Evolutionary conservation across 2,797 vertebrate genomes (phyloP).

Genomic region (Mico argentatus): DNA sequence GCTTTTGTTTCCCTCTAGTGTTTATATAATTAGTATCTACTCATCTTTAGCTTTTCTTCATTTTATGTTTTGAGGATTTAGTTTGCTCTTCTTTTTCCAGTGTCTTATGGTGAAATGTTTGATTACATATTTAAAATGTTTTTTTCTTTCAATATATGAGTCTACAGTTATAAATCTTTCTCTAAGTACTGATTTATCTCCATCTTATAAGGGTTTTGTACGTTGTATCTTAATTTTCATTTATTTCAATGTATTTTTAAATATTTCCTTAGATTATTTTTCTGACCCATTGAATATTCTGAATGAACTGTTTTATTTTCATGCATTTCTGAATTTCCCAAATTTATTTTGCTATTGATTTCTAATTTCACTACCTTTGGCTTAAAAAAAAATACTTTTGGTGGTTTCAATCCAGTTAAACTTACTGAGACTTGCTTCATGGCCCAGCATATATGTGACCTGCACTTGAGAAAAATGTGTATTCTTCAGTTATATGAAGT

Average conservation of each 20-base stretch:
- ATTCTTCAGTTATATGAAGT: neutral
- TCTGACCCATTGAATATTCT: neutral
- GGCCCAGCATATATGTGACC: neutral
- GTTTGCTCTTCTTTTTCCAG: neutral
- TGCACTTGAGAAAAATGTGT: neutral
- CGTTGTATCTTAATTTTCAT: neutral
- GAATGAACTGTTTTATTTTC: neutral
- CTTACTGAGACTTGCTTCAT: neutral
- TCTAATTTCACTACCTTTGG: neutral
- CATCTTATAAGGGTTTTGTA: neutral
- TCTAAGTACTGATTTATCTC: neutral
- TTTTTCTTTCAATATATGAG: neutral
- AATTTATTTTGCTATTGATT: neutral
- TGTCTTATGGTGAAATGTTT: neutral
- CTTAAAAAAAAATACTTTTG: neutral
- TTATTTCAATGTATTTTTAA: neutral
- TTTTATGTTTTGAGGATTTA: neutral
- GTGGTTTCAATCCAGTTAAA: neutral
- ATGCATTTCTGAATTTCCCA: neutral
- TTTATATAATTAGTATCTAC: neutral
- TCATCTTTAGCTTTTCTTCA: neutral
- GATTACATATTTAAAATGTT: neutral
- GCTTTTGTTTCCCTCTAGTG: neutral
- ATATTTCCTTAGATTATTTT: neutral
- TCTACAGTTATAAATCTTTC: neutral